Evolutionary conservation across 2,797 vertebrate species (phyloP).

Genomic region (Macropus fuliginosus): DNA sequence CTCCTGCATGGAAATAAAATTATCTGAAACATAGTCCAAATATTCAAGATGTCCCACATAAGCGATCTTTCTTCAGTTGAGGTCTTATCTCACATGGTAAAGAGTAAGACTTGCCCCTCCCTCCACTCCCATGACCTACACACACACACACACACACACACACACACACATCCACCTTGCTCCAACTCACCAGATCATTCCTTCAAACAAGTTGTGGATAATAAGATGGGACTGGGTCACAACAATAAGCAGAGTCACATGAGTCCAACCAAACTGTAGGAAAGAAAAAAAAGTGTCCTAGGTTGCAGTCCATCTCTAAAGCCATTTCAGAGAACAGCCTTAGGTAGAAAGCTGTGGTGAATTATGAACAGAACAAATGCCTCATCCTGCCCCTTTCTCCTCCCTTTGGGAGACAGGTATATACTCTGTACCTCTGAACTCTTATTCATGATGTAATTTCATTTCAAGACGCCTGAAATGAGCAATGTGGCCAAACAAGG

Average conservation of each 20-base stretch:
- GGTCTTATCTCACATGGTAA: background rate
- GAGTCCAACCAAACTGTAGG: conserved; percentile 98
- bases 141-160: too few relatives aligned
- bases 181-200: conserved; percentile 96
- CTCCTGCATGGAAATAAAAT: background rate
- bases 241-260: conserved; percentile 97
- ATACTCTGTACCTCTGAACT: background rate
- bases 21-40: background rate
- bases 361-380: background rate
- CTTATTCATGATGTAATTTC: background rate
- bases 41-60: background rate
- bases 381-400: background rate
- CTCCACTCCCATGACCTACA: background rate
- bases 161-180: background rate
- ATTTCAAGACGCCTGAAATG: background rate
- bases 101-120: background rate
- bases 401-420: background rate
- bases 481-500: background rate
- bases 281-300: conserved; percentile 61
- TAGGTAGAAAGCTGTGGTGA: conserved; percentile 1
- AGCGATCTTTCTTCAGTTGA: background rate
- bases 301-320: background rate
- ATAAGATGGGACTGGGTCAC: conserved; percentile 99
- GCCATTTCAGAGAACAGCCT: conserved; percentile 1
- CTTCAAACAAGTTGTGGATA: conserved; percentile 99